Percentiles rank a stretch among this genome's conserved stretches.
Evolutionary conservation across 2,888 invertebrate species (phyloP).

Genomic region (Odontomyia ornata): DNA sequence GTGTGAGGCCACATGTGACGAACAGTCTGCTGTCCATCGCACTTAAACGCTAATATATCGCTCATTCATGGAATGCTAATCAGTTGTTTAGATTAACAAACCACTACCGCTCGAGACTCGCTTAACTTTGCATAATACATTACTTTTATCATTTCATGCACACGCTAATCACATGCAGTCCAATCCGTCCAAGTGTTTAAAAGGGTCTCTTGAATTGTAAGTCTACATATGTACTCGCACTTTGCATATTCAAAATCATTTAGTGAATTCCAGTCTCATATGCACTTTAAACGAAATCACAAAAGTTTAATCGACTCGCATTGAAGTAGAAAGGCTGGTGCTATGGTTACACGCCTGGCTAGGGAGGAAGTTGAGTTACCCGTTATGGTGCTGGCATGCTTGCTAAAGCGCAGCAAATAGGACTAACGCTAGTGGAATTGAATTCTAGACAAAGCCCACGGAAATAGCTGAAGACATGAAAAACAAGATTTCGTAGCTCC

Average conservation of each 20-base stretch:
- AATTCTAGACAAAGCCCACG: conserved; percentile 24
- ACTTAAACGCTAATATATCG: not conserved
- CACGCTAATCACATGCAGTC: not conserved
- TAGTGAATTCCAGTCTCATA: conserved; percentile 5
- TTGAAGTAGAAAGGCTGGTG: no score
- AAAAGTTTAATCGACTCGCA: not conserved
- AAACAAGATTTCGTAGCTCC: not conserved
- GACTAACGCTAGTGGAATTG: not conserved
- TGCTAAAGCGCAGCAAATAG: conserved; percentile 22
- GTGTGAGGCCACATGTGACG: no score
- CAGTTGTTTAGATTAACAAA: conserved; percentile 24
- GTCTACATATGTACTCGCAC: not conserved
- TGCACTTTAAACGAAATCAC: conserved; percentile 14
- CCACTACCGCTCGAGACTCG: not conserved
- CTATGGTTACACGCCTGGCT: no score
- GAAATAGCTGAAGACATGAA: conserved; percentile 1
- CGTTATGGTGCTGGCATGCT: conserved; percentile 29
- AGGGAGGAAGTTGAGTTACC: not conserved
- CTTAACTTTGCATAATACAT: not conserved
- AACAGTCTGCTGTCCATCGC: no score
- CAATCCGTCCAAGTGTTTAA: no score
- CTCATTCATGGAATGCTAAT: conserved; percentile 34
- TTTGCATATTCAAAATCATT: conserved; percentile 8
- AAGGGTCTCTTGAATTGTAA: no score
- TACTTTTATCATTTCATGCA: not conserved